Conservation (phyloP, 1,140 invertebrate genomes). For the Zelostemma sp. region DNA sequence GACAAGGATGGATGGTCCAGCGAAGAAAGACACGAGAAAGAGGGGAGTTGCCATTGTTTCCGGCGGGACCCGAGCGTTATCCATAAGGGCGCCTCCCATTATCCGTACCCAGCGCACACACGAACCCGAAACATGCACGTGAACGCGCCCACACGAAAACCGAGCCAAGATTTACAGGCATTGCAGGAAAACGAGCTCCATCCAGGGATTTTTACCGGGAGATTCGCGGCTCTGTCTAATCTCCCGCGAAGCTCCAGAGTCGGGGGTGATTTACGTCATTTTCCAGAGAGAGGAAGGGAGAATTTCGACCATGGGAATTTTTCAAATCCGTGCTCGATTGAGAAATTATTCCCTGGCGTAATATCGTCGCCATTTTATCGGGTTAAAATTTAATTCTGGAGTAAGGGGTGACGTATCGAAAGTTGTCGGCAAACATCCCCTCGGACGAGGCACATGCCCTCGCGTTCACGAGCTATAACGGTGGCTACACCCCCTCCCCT, state of each 20-base stretch:
- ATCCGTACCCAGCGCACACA: slow-evolving; percentile 52
- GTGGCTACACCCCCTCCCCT: slow-evolving; percentile 16
- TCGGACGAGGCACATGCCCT: slow-evolving; percentile 22
- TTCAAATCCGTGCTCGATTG: background rate
- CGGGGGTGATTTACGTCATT: slow-evolving; percentile 50
- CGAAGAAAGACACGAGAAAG: slow-evolving; percentile 37
- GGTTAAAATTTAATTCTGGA: slow-evolving; percentile 70
- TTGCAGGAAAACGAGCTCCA: slow-evolving; percentile 29
- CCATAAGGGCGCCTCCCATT: slow-evolving; percentile 65
- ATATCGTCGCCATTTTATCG: slow-evolving; percentile 32
- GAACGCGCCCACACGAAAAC: slow-evolving; percentile 3
- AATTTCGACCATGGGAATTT: background rate
- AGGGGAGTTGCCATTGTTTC: slow-evolving; percentile 59
- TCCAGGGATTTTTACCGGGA: slow-evolving; percentile 12
- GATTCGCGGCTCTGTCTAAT: slow-evolving; percentile 54
- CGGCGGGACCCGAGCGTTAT: slow-evolving; percentile 59
- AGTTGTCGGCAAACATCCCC: slow-evolving; percentile 56
- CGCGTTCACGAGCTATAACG: slow-evolving; percentile 26
- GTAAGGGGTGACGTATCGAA: slow-evolving; percentile 68
- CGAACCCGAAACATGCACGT: slow-evolving; percentile 4
- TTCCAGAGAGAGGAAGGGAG: slow-evolving; percentile 17
- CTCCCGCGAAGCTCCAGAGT: slow-evolving; percentile 57
- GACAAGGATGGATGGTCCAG: slow-evolving; percentile 60
- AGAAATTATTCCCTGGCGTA: slow-evolving; percentile 22
- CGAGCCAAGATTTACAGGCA: slow-evolving; percentile 30